Evolutionary conservation across 1,140 invertebrate species (phyloP), one percentile per base, ranked within the genome.

Genomic region (Manduca sexta): DNA sequence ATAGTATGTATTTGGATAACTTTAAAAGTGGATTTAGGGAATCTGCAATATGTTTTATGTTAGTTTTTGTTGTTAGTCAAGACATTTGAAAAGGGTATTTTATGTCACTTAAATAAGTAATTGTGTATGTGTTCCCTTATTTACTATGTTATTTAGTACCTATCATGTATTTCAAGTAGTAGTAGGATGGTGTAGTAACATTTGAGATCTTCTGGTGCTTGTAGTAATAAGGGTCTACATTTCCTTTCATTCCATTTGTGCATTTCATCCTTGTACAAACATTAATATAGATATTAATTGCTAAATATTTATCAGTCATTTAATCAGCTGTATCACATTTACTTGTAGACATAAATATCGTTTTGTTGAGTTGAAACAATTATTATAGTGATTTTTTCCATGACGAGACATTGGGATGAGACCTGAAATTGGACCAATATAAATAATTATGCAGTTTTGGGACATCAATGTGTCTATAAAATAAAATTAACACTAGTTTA

Each of bases 161-260:
- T 26, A 5, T 1, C 21, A 11, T 35, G 33, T 5, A 35, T 35
- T 12, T 12, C 21, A 29, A 29, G 18, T 56, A 56, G n/a, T 46
- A 54, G 40, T 52, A 45, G 31, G 46, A 57, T 34, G 48, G 26
- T 61, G 40, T 59, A 48, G 64, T 61, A 74, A 63, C n/a, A 61
- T 56, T 67, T 64, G 64, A 66, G 65, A 75, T 74, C 57, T 75
- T 75, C 73, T 81, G 80, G 77, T 84, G 80, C 80, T 84, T 84
- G 59, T 81, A 84, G 72, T 58, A 56, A 52, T 81, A 81, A 79
- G 80, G 70, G 58, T 68, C 50, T 66, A 15, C 62, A 59, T 58
- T 59, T 66, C 64, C 69, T 78, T 67, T 67, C 68, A 72, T 78
- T 81, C 73, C 77, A 81, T 68, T 46, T 64, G 53, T 67, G 53